Evolutionary conservation across 2,888 invertebrate species (phyloP).

Genomic region (Cetonia aurata): DNA sequence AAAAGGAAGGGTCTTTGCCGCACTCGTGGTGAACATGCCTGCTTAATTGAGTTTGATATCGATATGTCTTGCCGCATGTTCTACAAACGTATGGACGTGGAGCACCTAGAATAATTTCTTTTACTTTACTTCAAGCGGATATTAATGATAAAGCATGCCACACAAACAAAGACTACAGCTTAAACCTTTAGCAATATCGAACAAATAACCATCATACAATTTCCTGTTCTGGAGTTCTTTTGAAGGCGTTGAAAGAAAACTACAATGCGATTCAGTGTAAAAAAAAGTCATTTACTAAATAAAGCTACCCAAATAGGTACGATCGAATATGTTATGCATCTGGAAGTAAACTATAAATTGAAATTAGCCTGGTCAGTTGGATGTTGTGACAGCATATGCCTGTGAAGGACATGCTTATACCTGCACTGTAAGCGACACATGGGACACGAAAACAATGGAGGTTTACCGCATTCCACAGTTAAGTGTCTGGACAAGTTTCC

Average conservation of each 20-base stretch:
- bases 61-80: constrained; percentile 32
- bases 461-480: constrained; percentile 79
- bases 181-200: too few relatives aligned
- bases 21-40: constrained; percentile 81
- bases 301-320: too few relatives aligned
- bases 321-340: too few relatives aligned
- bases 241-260: too few relatives aligned
- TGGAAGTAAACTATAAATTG: neutral
- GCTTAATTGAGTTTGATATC: constrained; percentile 43
- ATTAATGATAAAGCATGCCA: too few relatives aligned
- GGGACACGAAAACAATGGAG: constrained; percentile 77
- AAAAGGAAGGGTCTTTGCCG: constrained; percentile 73
- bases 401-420: constrained; percentile 70
- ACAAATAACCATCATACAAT: too few relatives aligned
- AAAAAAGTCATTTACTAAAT: constrained; percentile 12
- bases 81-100: constrained; percentile 32
- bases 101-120: constrained; percentile 36
- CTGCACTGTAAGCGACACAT: constrained; percentile 76
- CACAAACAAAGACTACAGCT: too few relatives aligned
- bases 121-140: neutral
- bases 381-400: constrained; percentile 48
- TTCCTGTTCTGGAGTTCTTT: too few relatives aligned
- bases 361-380: neutral
- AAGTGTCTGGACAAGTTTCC: constrained; percentile 73
- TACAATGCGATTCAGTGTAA: too few relatives aligned